phyloP scores from a whole-genome alignment of 2,888 invertebrate species.

The Amphipyra tragopoginis region DNA sequence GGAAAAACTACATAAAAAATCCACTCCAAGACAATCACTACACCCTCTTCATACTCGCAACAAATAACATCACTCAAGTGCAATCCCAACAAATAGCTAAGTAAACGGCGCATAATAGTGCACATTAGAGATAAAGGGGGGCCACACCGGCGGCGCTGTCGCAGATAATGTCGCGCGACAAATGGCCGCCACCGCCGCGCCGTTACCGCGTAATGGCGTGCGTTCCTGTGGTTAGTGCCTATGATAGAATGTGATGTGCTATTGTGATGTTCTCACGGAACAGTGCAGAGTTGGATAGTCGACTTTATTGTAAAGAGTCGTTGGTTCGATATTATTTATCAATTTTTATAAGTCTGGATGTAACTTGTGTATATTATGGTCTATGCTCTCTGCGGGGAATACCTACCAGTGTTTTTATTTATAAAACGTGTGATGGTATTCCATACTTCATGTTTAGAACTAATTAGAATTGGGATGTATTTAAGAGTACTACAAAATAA shows the following conservation, averaged over 20 bases:
- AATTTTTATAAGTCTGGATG: too few species aligned
- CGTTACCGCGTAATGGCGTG: slow-evolving; percentile 55
- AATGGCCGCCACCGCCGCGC: slow-evolving; percentile 52
- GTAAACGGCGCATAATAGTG: slow-evolving; percentile 53
- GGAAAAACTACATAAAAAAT: neutral
- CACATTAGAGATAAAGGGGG: slow-evolving; percentile 58
- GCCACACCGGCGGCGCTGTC: slow-evolving; percentile 33
- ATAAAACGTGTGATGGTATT: too few species aligned
- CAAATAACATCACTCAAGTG: slow-evolving; percentile 37
- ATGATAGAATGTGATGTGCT: slow-evolving; percentile 34
- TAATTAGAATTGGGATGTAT: too few species aligned
- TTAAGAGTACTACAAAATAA: too few species aligned
- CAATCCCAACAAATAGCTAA: slow-evolving; percentile 47
- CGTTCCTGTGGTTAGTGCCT: slow-evolving; percentile 34
- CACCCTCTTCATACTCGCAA: slow-evolving; percentile 5
- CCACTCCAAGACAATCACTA: neutral
- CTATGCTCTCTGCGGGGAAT: too few species aligned
- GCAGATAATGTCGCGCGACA: slow-evolving; percentile 61
- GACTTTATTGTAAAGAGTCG: too few species aligned
- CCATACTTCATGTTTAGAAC: too few species aligned
- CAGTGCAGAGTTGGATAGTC: neutral
- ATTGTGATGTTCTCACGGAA: slow-evolving; percentile 25
- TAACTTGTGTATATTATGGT: too few species aligned
- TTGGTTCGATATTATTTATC: too few species aligned
- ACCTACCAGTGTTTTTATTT: too few species aligned